These are phyloP conservation scores for Heterodera schachtii DNA, from an alignment of 1,140 invertebrate species.

Conservation along the genomic window DNA sequence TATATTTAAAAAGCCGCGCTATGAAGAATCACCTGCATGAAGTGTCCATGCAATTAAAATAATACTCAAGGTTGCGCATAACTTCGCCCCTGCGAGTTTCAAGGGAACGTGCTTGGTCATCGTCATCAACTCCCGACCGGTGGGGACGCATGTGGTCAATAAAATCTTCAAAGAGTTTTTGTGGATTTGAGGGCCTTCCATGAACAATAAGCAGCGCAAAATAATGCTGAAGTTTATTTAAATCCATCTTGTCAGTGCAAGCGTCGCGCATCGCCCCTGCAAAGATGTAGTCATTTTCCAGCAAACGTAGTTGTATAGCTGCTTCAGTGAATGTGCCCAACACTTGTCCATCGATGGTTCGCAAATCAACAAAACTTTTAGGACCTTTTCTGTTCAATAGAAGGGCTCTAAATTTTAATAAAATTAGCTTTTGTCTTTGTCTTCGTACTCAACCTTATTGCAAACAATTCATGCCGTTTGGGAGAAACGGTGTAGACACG, in stretches of 20 bases:
- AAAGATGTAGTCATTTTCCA: not conserved
- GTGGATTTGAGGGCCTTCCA: not conserved
- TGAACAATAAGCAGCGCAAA: not conserved
- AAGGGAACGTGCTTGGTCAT: not conserved
- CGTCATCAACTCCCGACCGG: not conserved
- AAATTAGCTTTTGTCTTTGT: too few relatives aligned
- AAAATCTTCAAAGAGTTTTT: constrained; percentile 2
- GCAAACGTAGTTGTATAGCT: not conserved
- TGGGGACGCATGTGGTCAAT: constrained; percentile 13
- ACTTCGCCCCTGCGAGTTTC: constrained; percentile 7
- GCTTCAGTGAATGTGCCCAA: not conserved
- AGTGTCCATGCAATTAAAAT: constrained; percentile 7
- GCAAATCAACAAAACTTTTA: not conserved
- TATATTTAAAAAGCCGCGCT: not conserved
- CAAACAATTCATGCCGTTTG: not conserved
- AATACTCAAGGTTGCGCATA: not conserved
- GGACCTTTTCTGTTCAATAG: not conserved
- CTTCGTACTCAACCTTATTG: not conserved
- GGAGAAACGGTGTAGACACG: not conserved
- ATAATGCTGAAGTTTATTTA: not conserved
- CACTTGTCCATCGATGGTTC: not conserved
- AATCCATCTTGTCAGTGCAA: not conserved
- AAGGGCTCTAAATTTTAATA: not conserved
- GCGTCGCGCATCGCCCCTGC: not conserved
- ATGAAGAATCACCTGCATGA: constrained; percentile 4